Conservation (phyloP, 2,113 vertebrate genomes). For the Meleagris gallopavo region DNA sequence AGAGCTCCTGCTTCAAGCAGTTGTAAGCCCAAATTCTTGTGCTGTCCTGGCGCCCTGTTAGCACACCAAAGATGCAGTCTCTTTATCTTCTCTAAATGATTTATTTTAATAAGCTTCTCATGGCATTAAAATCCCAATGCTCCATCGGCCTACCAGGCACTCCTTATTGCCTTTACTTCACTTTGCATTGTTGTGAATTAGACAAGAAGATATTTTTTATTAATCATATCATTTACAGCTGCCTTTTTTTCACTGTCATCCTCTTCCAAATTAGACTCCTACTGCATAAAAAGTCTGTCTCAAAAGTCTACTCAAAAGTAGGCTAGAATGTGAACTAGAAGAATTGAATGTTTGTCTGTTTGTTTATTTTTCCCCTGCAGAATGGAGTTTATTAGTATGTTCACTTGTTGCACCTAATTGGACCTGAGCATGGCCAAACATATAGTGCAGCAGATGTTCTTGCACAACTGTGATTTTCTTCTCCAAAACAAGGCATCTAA, state of each 20-base stretch:
- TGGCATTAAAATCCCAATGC: background rate
- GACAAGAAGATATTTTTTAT: background rate
- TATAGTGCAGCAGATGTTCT: background rate
- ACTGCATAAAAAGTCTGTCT: background rate
- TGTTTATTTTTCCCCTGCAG: background rate
- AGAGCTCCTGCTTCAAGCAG: background rate
- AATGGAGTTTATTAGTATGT: background rate
- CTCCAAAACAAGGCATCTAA: background rate
- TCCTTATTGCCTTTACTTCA: background rate
- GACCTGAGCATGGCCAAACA: background rate
- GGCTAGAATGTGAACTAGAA: background rate
- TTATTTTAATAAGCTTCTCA: slow-evolving; percentile 4
- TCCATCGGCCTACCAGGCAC: background rate
- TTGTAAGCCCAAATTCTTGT: background rate
- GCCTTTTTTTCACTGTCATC: background rate
- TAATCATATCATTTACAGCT: background rate
- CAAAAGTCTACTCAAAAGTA: background rate
- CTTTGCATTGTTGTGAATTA: background rate
- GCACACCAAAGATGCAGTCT: background rate
- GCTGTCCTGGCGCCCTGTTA: background rate
- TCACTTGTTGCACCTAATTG: background rate
- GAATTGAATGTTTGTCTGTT: background rate
- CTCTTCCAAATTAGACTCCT: background rate
- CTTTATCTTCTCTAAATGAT: background rate
- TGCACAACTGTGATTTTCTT: background rate